Percentiles rank a stretch among this genome's conserved stretches.
Conservation (phyloP, 53 echinoderm and acorn worm genomes). For the Temnopleurus reevesii region DNA sequence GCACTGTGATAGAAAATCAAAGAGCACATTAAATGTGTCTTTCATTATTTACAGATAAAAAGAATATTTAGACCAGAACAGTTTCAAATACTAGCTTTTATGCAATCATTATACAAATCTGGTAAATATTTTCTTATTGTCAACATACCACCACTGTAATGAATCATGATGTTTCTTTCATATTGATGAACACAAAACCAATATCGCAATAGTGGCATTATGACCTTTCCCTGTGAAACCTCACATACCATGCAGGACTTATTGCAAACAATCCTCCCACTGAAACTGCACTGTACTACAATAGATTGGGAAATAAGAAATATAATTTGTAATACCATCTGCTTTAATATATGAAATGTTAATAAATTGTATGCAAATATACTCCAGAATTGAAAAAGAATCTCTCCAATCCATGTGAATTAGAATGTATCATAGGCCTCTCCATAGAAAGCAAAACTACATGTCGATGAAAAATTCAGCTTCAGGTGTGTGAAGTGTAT, state of each 20-base stretch:
- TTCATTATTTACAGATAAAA: too few species aligned
- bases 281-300: neutral
- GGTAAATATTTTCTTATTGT: neutral
- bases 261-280: constrained; percentile 47
- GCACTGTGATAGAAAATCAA: too few species aligned
- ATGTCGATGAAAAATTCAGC: too few species aligned
- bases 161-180: constrained; percentile 24
- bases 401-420: too few species aligned
- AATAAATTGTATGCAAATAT: neutral
- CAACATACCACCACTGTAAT: constrained; percentile 8
- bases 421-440: too few species aligned
- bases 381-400: too few species aligned
- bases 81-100: too few species aligned
- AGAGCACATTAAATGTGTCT: too few species aligned
- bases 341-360: neutral
- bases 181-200: neutral
- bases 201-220: neutral
- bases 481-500: too few species aligned
- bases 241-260: constrained; percentile 21
- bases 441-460: too few species aligned
- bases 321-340: neutral
- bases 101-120: neutral
- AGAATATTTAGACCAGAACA: too few species aligned
- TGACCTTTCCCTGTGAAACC: constrained; percentile 34
- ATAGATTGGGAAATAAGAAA: neutral